Percentiles rank a stretch among this genome's conserved stretches.
phyloP scores from a whole-genome alignment of 2,888 invertebrate genomes.

The Clistopyga incitator region DNA sequence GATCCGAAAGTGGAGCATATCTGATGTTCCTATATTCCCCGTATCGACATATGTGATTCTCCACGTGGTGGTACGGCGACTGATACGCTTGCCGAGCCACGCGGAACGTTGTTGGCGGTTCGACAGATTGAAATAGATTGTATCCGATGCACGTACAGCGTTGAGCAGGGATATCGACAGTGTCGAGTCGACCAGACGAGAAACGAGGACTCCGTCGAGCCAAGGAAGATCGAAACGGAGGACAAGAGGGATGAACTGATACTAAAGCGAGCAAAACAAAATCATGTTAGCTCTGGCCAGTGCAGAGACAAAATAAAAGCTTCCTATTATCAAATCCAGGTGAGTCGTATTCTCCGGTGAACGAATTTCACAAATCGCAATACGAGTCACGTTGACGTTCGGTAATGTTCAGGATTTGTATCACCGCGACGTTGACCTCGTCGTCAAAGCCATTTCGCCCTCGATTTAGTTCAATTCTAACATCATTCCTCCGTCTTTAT shows the following conservation, averaged over 20 bases:
- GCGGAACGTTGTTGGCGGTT: conserved; percentile 42
- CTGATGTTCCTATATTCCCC: conserved; percentile 13
- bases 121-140: conserved; percentile 58
- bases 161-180: conserved; percentile 48
- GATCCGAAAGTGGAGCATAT: conserved; percentile 29
- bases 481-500: neutral
- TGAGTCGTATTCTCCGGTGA: neutral
- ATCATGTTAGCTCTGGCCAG: neutral
- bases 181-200: conserved; percentile 49
- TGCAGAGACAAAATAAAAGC: neutral
- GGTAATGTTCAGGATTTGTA: conserved; percentile 28
- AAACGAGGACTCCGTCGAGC: conserved; percentile 43
- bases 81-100: conserved; percentile 23
- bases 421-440: neutral
- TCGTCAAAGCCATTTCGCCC: conserved; percentile 2
- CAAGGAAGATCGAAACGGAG: conserved; percentile 21
- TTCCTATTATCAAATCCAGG: conserved; percentile 12
- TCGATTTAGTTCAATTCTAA: neutral
- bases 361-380: conserved; percentile 16
- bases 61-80: neutral
- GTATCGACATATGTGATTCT: neutral
- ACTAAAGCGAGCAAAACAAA: neutral
- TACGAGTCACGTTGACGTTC: conserved; percentile 47
- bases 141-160: conserved; percentile 56
- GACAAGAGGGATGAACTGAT: conserved; percentile 34